Conservation (phyloP, 2,888 invertebrate genomes). For the Philopedon plagiatum region DNA sequence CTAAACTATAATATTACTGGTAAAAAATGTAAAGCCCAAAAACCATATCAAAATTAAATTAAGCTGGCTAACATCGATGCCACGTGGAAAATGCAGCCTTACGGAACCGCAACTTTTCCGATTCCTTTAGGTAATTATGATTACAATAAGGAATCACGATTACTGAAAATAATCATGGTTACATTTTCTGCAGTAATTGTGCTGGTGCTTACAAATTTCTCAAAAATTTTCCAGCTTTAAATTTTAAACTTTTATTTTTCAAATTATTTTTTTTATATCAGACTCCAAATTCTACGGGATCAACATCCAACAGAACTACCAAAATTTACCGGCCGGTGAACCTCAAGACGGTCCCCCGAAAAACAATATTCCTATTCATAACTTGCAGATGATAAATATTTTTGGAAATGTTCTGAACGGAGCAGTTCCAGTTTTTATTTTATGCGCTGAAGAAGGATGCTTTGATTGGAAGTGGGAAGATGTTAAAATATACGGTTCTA, state of each 20-base stretch:
- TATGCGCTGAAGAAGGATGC: conserved; percentile 51
- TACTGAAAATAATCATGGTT: too few relatives aligned
- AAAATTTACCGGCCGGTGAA: conserved; percentile 32
- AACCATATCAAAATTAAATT: too few relatives aligned
- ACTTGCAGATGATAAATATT: conserved; percentile 39
- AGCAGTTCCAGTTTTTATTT: conserved; percentile 47
- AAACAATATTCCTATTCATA: conserved; percentile 50
- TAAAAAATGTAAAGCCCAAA: too few relatives aligned
- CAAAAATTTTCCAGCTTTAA: neutral
- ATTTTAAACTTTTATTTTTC: neutral
- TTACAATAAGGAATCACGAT: too few relatives aligned
- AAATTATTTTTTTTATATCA: conserved; percentile 1
- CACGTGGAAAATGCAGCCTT: too few relatives aligned
- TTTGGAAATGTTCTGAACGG: conserved; percentile 42
- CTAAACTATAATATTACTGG: too few relatives aligned
- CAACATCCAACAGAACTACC: conserved; percentile 53
- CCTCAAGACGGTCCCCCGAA: conserved; percentile 39
- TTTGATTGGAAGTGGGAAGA: conserved; percentile 46
- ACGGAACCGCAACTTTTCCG: too few relatives aligned
- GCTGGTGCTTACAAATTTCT: too few relatives aligned
- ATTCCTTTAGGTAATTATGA: too few relatives aligned
- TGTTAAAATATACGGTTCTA: conserved; percentile 37
- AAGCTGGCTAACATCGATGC: too few relatives aligned
- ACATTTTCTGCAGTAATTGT: too few relatives aligned
- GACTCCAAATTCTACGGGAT: conserved; percentile 48